phyloP scores from a whole-genome alignment of 1,140 invertebrate genomes.

The Zaprionus ghesquierei region DNA sequence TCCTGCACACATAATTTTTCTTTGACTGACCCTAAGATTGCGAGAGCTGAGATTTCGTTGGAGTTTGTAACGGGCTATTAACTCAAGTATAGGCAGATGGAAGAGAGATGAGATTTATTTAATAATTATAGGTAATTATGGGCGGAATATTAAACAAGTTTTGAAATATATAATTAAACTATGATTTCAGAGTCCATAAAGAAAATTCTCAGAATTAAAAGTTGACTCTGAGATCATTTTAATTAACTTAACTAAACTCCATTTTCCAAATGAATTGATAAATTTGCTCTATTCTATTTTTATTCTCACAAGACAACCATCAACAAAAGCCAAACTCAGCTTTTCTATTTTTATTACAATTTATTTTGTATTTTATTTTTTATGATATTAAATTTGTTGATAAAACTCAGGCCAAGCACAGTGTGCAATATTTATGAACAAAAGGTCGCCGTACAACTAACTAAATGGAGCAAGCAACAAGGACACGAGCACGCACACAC shows the following conservation, averaged over 20 bases:
- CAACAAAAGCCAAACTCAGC: conserved; percentile 13
- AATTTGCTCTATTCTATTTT: not conserved
- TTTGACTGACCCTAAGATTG: not conserved
- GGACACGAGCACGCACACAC: not conserved
- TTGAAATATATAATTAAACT: too few species aligned
- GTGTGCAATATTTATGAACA: conserved; percentile 9
- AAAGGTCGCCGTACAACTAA: conserved; percentile 12
- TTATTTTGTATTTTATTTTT: conserved; percentile 31
- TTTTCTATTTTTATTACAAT: not conserved
- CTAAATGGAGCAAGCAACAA: conserved; percentile 25
- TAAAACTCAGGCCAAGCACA: conserved; percentile 2
- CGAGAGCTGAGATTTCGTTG: not conserved
- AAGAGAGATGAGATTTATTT: too few species aligned
- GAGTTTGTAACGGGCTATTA: not conserved
- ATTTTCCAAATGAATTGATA: not conserved
- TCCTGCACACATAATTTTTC: conserved; percentile 13
- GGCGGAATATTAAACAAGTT: too few species aligned
- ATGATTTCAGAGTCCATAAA: too few species aligned
- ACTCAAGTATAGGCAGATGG: not conserved
- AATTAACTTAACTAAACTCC: too few species aligned
- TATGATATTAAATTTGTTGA: conserved; percentile 14
- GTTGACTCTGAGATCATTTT: too few species aligned
- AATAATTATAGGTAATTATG: too few species aligned
- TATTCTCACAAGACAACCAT: not conserved
- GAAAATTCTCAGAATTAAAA: not conserved